These are phyloP conservation scores for Rhynchomys soricoides DNA, from an alignment of 2,113 vertebrate species.

Conservation along the genomic window DNA sequence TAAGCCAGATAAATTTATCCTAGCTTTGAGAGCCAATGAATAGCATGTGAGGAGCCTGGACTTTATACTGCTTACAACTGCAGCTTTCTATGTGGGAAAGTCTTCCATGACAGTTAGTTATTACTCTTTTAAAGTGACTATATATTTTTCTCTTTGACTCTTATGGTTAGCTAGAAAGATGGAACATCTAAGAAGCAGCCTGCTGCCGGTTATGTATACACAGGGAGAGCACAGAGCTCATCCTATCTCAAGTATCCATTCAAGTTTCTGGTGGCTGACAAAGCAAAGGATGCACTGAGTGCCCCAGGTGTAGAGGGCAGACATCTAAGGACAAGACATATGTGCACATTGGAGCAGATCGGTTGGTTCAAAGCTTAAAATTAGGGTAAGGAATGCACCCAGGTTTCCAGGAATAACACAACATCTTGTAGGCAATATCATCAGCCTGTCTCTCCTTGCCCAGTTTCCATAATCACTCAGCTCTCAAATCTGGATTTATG, in stretches of 20 bases:
- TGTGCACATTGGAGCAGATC: neutral
- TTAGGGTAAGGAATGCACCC: neutral
- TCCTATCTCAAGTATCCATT: neutral
- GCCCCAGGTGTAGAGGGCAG: neutral
- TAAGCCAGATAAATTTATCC: slow-evolving; percentile 7
- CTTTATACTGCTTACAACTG: neutral
- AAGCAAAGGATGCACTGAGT: neutral
- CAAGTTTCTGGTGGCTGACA: neutral
- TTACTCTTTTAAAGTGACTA: neutral
- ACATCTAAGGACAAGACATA: neutral
- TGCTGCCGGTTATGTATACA: neutral
- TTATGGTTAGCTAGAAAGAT: slow-evolving; percentile 12
- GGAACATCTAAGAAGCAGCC: neutral
- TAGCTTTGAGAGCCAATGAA: neutral
- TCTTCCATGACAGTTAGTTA: neutral
- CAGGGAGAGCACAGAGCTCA: neutral
- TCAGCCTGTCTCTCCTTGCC: neutral
- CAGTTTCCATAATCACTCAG: neutral
- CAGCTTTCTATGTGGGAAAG: neutral
- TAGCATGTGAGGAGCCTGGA: neutral
- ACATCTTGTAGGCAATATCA: neutral
- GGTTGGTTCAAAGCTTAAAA: neutral
- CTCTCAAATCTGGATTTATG: neutral
- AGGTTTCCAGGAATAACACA: neutral
- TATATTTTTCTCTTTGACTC: slow-evolving; percentile 31